A percentile compares a stretch with the other conserved stretches of the same genome.
phyloP scores from a whole-genome alignment of 2,113 vertebrate species.

The Macrotus californicus region DNA sequence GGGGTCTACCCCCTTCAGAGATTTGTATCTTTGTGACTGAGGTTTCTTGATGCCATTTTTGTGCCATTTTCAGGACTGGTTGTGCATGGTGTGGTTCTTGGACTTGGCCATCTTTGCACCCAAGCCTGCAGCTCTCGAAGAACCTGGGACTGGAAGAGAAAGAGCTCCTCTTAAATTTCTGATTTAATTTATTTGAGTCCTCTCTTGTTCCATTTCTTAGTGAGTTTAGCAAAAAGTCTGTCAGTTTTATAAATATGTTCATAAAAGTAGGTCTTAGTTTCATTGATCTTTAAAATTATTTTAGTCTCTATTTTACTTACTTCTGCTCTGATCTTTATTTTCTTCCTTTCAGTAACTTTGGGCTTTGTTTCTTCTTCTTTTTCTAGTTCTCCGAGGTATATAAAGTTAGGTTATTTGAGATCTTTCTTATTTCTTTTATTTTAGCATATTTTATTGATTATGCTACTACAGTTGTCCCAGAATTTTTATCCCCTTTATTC shows the following conservation, averaged over 20 bases:
- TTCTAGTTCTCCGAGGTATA: background rate
- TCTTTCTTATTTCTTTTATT: background rate
- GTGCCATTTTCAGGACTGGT: too few species aligned
- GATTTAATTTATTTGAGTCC: background rate
- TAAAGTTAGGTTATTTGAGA: background rate
- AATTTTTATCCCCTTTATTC: too few species aligned
- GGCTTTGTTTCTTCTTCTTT: background rate
- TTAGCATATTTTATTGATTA: too few species aligned
- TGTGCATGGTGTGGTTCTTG: too few species aligned
- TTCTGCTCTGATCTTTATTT: background rate
- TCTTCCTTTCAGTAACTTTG: background rate
- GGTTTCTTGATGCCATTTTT: too few species aligned
- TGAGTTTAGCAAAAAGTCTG: background rate
- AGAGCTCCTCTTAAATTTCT: background rate
- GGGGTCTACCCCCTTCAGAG: too few species aligned
- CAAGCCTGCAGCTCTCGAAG: too few species aligned
- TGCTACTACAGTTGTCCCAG: too few species aligned
- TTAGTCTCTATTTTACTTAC: background rate
- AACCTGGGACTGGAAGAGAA: too few species aligned
- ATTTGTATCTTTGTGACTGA: too few species aligned
- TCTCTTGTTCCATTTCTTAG: background rate
- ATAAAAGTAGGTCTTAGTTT: background rate
- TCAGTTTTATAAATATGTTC: background rate
- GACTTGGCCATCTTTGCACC: too few species aligned
- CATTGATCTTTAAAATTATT: background rate